phyloP scores from a whole-genome alignment of 2,113 vertebrate species.

The Oxyura jamaicensis region DNA sequence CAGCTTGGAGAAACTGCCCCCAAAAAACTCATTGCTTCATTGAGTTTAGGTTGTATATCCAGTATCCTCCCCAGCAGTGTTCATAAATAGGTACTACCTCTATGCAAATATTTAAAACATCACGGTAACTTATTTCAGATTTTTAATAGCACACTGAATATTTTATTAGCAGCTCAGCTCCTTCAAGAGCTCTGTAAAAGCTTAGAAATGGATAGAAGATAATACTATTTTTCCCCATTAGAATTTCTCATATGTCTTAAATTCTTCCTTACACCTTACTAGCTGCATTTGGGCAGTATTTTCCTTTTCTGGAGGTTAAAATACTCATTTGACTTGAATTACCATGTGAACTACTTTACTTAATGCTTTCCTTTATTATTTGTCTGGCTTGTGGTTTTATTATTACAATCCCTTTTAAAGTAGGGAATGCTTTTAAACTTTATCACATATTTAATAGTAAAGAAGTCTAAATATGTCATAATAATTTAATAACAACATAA shows the following conservation, averaged over 20 bases:
- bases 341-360: neutral
- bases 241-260: neutral
- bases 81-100: neutral
- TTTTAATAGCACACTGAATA: constrained; percentile 4
- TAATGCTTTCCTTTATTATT: constrained; percentile 2
- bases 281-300: neutral
- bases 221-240: neutral
- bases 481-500: constrained; percentile 20
- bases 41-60: neutral
- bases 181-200: neutral
- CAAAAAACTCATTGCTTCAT: neutral
- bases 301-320: constrained; percentile 23
- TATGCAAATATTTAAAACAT: neutral
- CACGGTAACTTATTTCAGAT: neutral
- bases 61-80: neutral
- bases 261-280: neutral
- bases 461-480: neutral
- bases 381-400: constrained; percentile 21
- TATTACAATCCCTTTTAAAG: neutral
- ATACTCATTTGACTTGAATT: neutral
- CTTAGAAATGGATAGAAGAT: neutral
- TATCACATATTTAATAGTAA: neutral
- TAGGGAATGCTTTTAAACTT: neutral
- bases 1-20: neutral
- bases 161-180: neutral